Evolutionary conservation across 2,797 vertebrate species (phyloP).

Genomic region (Coracias cyanogaster): DNA sequence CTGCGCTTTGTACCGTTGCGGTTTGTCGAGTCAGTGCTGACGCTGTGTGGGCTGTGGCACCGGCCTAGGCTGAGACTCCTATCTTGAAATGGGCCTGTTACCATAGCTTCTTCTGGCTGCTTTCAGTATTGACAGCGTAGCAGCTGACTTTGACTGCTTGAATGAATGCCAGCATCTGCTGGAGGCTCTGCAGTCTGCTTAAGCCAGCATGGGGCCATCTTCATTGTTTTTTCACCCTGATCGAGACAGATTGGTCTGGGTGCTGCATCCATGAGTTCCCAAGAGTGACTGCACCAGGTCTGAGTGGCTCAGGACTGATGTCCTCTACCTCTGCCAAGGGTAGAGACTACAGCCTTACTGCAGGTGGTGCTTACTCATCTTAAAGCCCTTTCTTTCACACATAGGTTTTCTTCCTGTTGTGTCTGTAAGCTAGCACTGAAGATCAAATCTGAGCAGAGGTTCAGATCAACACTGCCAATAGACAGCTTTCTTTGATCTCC

Average conservation of each 20-base stretch:
- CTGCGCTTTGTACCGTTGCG: neutral
- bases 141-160: neutral
- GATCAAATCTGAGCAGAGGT: neutral
- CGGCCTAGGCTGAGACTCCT: neutral
- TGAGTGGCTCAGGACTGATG: neutral
- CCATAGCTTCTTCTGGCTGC: neutral
- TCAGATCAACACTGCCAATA: neutral
- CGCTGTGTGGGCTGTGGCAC: neutral
- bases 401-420: neutral
- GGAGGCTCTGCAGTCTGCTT: neutral
- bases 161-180: neutral
- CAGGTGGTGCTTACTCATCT: neutral
- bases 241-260: neutral
- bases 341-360: neutral
- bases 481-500: neutral
- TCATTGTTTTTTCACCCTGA: neutral
- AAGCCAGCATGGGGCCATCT: neutral
- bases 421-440: neutral
- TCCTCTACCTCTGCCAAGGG: neutral
- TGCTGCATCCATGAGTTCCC: neutral
- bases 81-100: neutral
- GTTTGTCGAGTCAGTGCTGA: neutral
- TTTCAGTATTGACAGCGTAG: neutral
- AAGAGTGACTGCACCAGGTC: neutral
- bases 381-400: neutral